These are phyloP conservation scores for Diachasmimorpha longicaudata DNA, from an alignment of 1,140 invertebrate genomes.

Conservation along the genomic window DNA sequence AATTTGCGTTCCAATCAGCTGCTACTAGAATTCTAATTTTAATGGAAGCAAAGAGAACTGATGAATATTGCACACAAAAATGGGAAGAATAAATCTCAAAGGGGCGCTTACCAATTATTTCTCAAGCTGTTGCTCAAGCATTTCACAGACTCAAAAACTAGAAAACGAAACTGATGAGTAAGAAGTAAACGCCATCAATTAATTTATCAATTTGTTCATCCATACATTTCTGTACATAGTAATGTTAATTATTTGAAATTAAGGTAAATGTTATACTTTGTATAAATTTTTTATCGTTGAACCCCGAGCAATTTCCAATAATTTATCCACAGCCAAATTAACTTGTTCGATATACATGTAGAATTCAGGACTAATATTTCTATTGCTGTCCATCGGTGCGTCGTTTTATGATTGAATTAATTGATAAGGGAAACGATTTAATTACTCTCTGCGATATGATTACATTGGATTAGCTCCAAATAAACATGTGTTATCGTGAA, in stretches of 20 bases:
- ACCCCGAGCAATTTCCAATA: background rate
- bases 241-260: conserved; percentile 15
- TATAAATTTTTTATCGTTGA: conserved; percentile 19
- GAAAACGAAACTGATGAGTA: background rate
- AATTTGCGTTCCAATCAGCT: conserved; percentile 43
- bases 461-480: background rate
- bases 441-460: background rate
- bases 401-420: conserved; percentile 2
- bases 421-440: background rate
- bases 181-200: background rate
- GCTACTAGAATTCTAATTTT: conserved; percentile 36
- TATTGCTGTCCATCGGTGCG: conserved; percentile 1
- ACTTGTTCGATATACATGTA: background rate
- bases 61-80: background rate
- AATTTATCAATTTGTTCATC: background rate
- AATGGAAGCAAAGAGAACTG: conserved; percentile 1
- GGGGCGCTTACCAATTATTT: background rate
- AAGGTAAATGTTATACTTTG: conserved; percentile 19
- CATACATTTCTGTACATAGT: conserved; percentile 18
- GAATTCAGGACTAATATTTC: background rate
- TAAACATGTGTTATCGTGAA: conserved; percentile 2
- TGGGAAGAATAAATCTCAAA: background rate
- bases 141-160: background rate
- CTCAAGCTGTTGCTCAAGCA: conserved; percentile 13
- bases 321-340: conserved; percentile 13